A percentile compares a stretch with the other conserved stretches of the same genome.
Evolutionary conservation across 2,888 invertebrate species (phyloP).

Genomic region (Apamea crenata): DNA sequence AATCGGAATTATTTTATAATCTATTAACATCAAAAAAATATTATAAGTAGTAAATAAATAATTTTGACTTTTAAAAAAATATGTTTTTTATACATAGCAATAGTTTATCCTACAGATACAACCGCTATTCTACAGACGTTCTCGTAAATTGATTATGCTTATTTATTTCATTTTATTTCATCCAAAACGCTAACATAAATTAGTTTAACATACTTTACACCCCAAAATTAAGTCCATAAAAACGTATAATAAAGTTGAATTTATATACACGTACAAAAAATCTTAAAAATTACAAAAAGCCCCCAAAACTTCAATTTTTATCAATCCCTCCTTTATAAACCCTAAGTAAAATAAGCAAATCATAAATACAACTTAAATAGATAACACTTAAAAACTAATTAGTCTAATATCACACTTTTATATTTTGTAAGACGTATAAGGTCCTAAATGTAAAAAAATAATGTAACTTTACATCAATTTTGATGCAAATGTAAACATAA

Average conservation of each 20-base stretch:
- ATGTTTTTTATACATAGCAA: conserved; percentile 10
- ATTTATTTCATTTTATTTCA: conserved; percentile 24
- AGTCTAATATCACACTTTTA: conserved; percentile 88
- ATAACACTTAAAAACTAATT: conserved; percentile 82
- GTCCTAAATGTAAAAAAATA: conserved; percentile 48
- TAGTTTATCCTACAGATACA: conserved; percentile 39
- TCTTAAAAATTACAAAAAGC: conserved; percentile 15
- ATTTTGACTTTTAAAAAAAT: conserved; percentile 39
- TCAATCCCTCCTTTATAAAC: conserved; percentile 23
- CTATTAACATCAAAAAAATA: neutral
- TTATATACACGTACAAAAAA: conserved; percentile 47
- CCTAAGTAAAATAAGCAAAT: conserved; percentile 50
- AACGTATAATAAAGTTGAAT: conserved; percentile 35
- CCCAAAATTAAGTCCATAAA: conserved; percentile 54
- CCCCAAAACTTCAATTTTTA: conserved; percentile 19
- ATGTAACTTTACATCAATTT: conserved; percentile 33
- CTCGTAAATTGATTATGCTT: conserved; percentile 38
- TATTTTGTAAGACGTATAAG: conserved; percentile 66
- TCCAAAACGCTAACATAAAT: conserved; percentile 38
- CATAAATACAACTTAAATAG: conserved; percentile 72
- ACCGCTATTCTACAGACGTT: conserved; percentile 16
- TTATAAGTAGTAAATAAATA: conserved; percentile 19
- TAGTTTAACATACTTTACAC: conserved; percentile 58
- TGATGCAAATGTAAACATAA: conserved; percentile 30
- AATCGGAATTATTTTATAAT: neutral